Evolutionary conservation across 2,888 invertebrate genomes (phyloP), one percentile per base, ranked within the genome.

Genomic region (Drosophila trichaetosa): DNA sequence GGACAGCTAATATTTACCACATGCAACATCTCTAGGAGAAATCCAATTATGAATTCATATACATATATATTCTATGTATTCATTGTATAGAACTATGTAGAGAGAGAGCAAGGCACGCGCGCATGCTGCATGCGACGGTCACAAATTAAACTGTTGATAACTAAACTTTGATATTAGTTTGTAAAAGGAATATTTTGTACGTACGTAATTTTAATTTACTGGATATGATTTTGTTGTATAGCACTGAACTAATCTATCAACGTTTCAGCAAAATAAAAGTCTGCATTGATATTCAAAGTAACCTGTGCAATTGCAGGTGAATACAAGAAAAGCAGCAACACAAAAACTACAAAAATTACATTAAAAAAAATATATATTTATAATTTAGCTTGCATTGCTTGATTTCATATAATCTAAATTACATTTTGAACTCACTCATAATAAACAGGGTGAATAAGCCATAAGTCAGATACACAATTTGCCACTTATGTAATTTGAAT

Each of bases 121-220:
- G 89, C 83, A 83, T 85, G 88, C 69, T 73, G 76, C 82, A 86
- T 89, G 89, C 83, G 79, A 68, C 73, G 76, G 77, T 78, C 80
- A 85, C 79, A 78, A 91, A 91, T 90, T 90, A 90, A 91, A 91
- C 92, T 91, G 92, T 88, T 91, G 91, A 91, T 91, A 91, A 87
- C 80, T 86, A 91, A 91, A 87, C 89, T 83, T 87, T 92, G 92
- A 91, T 91, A 91, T 92, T 91, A 92, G 91, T 91, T 91, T 87
- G 83, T 87, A 88, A 87, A 89, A 67, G 73, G 77, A 82, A 83
- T 77, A 81, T 75, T 88, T 83, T 88, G 71, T 90, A 88, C 69
- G 84, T 89, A 84, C 65, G 76, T 73, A 72, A 73, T 71, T 82
- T 81, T 90, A 90, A 83, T 87, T 85, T 82, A 87, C 82, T 81